phyloP scores from a whole-genome alignment of 1,140 invertebrate species.

The Drosophila nigromelanica region DNA sequence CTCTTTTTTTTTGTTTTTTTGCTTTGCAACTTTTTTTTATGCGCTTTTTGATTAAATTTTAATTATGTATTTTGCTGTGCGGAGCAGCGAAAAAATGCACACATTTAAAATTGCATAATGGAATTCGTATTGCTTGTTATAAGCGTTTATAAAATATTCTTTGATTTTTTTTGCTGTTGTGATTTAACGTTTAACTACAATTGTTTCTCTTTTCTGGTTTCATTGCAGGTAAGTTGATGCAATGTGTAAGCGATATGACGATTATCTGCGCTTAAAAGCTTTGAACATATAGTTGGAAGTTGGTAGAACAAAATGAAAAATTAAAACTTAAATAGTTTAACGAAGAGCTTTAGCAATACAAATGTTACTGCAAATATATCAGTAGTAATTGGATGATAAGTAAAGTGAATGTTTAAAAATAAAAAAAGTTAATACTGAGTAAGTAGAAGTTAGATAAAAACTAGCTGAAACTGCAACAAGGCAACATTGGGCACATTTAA shows the following conservation, averaged over 20 bases:
- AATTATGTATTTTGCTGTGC: slow-evolving; percentile 56
- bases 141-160: slow-evolving; percentile 3
- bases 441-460: too few species aligned
- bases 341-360: not conserved
- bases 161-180: slow-evolving; percentile 1
- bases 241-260: slow-evolving; percentile 1
- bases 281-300: not conserved
- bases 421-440: too few species aligned
- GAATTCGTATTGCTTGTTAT: slow-evolving; percentile 11
- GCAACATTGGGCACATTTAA: too few species aligned
- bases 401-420: not conserved
- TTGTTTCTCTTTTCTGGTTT: not conserved
- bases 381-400: not conserved
- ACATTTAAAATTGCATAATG: slow-evolving; percentile 15
- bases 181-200: not conserved
- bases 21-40: slow-evolving; percentile 14
- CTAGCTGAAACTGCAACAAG: too few species aligned
- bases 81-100: not conserved
- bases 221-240: slow-evolving; percentile 12
- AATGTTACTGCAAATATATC: not conserved
- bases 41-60: slow-evolving; percentile 61
- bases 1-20: too few species aligned
- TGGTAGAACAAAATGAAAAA: too few species aligned
- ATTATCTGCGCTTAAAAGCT: not conserved
- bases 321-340: not conserved